Evolutionary conservation across 2,888 invertebrate genomes (phyloP).

Genomic region (Caprella mutica): DNA sequence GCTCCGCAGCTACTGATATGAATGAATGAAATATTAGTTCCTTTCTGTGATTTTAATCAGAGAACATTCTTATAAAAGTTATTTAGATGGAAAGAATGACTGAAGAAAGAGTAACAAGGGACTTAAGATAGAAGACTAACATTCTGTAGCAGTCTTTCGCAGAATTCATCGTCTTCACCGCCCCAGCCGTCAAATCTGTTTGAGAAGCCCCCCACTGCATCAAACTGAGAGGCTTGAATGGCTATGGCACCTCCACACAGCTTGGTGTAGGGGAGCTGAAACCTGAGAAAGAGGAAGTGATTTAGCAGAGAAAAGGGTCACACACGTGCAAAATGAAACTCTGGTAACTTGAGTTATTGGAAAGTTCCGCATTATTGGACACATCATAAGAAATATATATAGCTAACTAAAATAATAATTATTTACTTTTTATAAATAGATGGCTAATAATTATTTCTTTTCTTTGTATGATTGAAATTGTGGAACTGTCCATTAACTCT

Average conservation of each 20-base stretch:
- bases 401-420: background rate
- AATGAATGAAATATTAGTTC: too few species aligned
- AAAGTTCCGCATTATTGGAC: background rate
- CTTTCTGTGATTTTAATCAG: too few species aligned
- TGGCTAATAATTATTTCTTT: too few species aligned
- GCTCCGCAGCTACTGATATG: too few species aligned
- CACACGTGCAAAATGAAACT: too few species aligned
- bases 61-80: too few species aligned
- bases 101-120: too few species aligned
- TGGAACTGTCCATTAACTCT: too few species aligned
- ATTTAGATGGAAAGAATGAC: too few species aligned
- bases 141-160: constrained; percentile 28
- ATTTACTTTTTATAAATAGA: too few species aligned
- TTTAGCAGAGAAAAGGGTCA: background rate
- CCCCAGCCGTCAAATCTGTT: constrained; percentile 33
- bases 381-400: background rate
- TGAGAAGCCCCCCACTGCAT: constrained; percentile 39
- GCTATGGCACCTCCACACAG: constrained; percentile 45
- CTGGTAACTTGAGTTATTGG: too few species aligned
- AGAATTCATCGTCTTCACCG: constrained; percentile 32
- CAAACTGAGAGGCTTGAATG: constrained; percentile 42
- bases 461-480: too few species aligned
- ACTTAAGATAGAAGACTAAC: constrained; percentile 28
- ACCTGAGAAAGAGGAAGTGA: constrained; percentile 12
- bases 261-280: constrained; percentile 26